Evolutionary conservation across 2,888 invertebrate species (phyloP), one percentile per base, ranked within the genome.

Genomic region (Diachrysia chrysitis): DNA sequence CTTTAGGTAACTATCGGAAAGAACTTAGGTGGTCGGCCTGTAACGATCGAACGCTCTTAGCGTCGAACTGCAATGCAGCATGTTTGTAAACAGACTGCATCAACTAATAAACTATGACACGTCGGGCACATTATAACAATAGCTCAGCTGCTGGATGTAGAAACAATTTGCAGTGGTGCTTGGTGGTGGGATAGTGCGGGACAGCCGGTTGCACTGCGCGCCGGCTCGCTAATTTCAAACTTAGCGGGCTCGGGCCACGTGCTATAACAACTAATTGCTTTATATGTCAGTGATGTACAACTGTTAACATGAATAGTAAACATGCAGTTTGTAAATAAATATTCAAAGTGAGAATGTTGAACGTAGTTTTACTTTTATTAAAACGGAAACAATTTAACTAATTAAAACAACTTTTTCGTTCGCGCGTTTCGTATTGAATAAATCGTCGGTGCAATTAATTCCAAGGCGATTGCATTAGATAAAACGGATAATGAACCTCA

Each of bases 1-100:
- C 95, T 93, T 92, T 91, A 94, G 95, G 95, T 95, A 94, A 94
- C 88, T 92, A 92, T 92, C 85, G 82, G 66, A 73, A 83, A 84
- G 81, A 87, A 77, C 78, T 80, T 71, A n/a, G 76, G 74, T 83
- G 82, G 73, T 78, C 69, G 76, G 75, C 69, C 69, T 79, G 78
- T 81, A 78, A 70, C 74, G 79, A 71, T 79, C 76, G 76, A 80
- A 72, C 67, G 71, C 73, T 81, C 76, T 80, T 76, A 79, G 79
- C 81, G 78, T 73, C 77, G 79, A 82, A 81, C 85, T 84, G 84
- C 83, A 84, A 82, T 82, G 82, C 81, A 82, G 82, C 79, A 85
- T 88, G 86, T 86, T 89, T 86, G 86, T 87, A 89, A 88, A 90
- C 86, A 88, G 79, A 83, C 81, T 79, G 78, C 82, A 76, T 78